A percentile compares a stretch with the other conserved stretches of the same genome.
Conservation (phyloP, 2,113 vertebrate species). For the Leuciscus idus region DNA sequence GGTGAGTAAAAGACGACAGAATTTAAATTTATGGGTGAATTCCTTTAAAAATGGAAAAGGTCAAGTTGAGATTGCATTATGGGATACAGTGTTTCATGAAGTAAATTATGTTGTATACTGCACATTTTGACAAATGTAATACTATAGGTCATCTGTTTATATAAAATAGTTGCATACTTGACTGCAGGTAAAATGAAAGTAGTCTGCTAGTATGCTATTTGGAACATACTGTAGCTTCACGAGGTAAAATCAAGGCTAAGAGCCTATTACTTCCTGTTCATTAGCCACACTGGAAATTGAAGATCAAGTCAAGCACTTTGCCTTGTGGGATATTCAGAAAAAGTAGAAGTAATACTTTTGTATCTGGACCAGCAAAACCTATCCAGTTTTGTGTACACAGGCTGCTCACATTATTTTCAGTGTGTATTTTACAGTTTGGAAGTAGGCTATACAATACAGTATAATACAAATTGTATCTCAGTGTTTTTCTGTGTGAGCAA, state of each 20-base stretch:
- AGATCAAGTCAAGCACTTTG: neutral
- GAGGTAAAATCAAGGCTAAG: neutral
- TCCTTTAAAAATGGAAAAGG: no score
- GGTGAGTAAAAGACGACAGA: no score
- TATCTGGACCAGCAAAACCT: neutral
- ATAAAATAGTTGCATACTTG: neutral
- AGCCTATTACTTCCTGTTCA: neutral
- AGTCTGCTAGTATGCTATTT: neutral
- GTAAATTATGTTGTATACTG: neutral
- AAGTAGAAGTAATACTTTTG: neutral
- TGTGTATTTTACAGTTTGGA: conserved; percentile 4
- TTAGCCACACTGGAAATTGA: neutral
- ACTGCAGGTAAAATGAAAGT: no score
- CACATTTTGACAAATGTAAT: neutral
- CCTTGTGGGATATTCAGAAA: neutral
- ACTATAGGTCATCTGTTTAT: no score
- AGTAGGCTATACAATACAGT: neutral
- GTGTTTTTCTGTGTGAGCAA: neutral
- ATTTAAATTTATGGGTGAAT: no score
- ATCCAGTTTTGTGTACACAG: neutral
- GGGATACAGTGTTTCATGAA: neutral
- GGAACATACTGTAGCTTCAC: neutral
- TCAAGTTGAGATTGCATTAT: neutral
- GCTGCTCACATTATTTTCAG: neutral
- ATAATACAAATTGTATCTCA: neutral